Base-by-base conservation (phyloP, 2,888 invertebrate species). In the Ochropacha duplaris region DNA sequence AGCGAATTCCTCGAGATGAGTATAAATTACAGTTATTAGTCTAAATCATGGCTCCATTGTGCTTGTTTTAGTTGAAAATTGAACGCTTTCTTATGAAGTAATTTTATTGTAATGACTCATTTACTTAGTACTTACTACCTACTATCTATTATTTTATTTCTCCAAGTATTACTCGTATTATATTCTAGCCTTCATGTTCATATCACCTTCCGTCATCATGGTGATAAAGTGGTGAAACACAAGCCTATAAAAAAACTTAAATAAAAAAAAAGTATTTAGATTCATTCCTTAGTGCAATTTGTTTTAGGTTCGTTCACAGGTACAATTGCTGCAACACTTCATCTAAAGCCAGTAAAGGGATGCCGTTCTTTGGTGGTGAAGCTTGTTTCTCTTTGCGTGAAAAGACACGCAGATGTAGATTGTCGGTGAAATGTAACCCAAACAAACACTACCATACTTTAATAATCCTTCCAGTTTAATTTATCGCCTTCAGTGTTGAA, bases 1-100 rank as follows among this genome's bases (percentile, higher is more conserved):
- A 57, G 69, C 65, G 19, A 44, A 44, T 68, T 69, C 72, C 67
- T 66, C 68, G 63, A 62, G 63, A 72, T 62, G 65, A 64, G 58
- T 49, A 55, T 62, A 73, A 83, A 85, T 82, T 64, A 75, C 78
- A 66, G 78, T 74, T 76, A 84, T 84, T 83, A 79, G 63, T 54
- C 58, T 26, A 61, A 65, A 75, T 79, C 71, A 74, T 58, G 56
- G 56, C 44, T 44, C 44, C 44, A 44, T 44, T 44, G 19, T 44
- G 44, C 44, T 44, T 44, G 6, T 44, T 44, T 44, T 19, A 51
- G 56, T 28, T 49, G 0, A 44, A 26, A 28, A 44, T 50, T 49
- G 44, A 28, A 16, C 24, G 36, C 31, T 28, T 55, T 55, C 19
- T 34, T 39, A 44, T 44, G 55, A 55, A 28, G 50, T 22, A 16